Conservation (phyloP, 1,140 invertebrate species). For the Saxidomus purpurata region DNA sequence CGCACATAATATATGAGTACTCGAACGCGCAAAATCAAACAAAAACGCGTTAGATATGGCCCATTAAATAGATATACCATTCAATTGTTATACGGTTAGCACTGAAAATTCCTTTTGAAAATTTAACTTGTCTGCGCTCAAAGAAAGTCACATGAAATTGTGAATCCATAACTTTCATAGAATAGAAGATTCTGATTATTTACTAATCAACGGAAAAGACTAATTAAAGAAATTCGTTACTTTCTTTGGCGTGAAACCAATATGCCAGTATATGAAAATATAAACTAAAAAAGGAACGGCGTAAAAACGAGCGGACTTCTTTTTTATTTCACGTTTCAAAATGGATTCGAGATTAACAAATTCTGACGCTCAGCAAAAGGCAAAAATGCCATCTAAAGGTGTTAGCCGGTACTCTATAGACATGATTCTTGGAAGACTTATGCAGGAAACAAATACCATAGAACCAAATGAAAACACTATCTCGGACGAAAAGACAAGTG, state of each 20-base stretch:
- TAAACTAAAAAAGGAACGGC: neutral
- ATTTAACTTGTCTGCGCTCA: neutral
- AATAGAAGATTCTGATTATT: neutral
- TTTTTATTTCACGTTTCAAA: neutral
- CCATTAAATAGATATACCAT: slow-evolving; percentile 53
- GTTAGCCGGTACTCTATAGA: slow-evolving; percentile 57
- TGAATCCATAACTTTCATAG: slow-evolving; percentile 26
- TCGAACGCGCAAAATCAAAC: slow-evolving; percentile 43
- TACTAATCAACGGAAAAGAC: neutral
- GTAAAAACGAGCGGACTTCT: neutral
- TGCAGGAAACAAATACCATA: slow-evolving; percentile 22
- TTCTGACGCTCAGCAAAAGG: neutral
- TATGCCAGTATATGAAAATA: neutral
- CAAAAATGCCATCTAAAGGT: neutral
- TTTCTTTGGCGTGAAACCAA: neutral
- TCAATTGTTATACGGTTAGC: slow-evolving; percentile 48
- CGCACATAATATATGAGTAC: neutral
- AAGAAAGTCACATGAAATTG: neutral
- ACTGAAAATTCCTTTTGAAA: slow-evolving; percentile 47
- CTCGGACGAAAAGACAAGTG: neutral
- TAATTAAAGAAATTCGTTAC: neutral
- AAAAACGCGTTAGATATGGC: slow-evolving; percentile 31
- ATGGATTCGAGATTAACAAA: neutral
- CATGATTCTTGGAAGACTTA: slow-evolving; percentile 58
- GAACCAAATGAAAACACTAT: neutral